phyloP scores from a whole-genome alignment of 1,140 invertebrate species.

The Sweltsa coloradensis region DNA sequence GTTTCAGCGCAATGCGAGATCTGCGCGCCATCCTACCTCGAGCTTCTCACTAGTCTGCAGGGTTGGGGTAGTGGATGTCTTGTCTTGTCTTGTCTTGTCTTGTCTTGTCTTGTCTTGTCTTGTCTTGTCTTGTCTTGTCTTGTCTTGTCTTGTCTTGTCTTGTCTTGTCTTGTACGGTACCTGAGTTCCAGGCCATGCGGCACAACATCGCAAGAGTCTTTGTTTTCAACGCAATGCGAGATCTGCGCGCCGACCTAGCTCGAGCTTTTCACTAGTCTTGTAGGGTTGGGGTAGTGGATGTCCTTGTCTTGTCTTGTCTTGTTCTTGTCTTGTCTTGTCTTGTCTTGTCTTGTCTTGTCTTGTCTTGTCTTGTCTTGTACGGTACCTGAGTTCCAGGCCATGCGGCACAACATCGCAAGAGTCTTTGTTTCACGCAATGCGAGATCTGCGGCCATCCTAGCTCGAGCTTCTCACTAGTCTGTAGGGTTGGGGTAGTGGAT shows the following conservation, averaged over 20 bases:
- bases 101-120: slow-evolving; percentile 8
- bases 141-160: slow-evolving; percentile 4
- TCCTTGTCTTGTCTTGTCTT: slow-evolving; percentile 8
- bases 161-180: background rate
- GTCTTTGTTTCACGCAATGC: too few relatives aligned
- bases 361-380: slow-evolving; percentile 5
- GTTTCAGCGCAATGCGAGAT: too few relatives aligned
- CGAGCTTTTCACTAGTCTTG: slow-evolving; percentile 4
- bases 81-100: slow-evolving; percentile 8
- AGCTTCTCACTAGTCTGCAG: slow-evolving; percentile 4
- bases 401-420: too few relatives aligned
- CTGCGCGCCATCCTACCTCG: too few relatives aligned
- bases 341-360: slow-evolving; percentile 4
- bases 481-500: too few relatives aligned
- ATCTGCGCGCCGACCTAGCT: too few relatives aligned
- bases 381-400: background rate
- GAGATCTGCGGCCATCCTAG: too few relatives aligned
- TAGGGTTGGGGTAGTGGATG: too few relatives aligned
- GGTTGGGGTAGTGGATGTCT: too few relatives aligned
- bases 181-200: too few relatives aligned
- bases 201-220: too few relatives aligned
- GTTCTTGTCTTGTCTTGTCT: slow-evolving; percentile 7
- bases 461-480: slow-evolving; percentile 4
- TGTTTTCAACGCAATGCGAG: too few relatives aligned
- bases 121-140: slow-evolving; percentile 5